Conservation (phyloP, 2,888 invertebrate genomes). For the Laothoe populi region DNA sequence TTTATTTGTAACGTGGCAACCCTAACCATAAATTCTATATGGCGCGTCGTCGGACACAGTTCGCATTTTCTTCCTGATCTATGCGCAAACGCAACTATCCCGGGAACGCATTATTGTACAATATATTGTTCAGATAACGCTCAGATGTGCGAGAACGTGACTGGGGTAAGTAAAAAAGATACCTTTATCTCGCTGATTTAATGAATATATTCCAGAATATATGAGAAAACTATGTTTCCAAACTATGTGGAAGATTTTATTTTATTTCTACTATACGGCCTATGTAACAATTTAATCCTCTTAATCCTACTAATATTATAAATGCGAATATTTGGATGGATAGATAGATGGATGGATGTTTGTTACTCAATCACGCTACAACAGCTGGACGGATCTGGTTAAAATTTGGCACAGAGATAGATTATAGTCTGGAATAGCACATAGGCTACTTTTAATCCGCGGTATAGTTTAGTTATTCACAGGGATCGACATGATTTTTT, state of each 20-base stretch:
- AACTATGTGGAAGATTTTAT: background rate
- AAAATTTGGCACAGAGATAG: too few species aligned
- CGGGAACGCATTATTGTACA: constrained; percentile 39
- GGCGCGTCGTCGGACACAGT: background rate
- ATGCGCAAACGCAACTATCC: constrained; percentile 43
- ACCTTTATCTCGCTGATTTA: constrained; percentile 33
- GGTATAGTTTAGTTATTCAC: too few species aligned
- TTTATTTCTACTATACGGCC: background rate
- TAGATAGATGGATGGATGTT: too few species aligned
- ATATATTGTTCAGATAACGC: constrained; percentile 45
- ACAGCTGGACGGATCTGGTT: too few species aligned
- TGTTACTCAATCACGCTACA: too few species aligned
- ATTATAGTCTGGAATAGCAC: too few species aligned
- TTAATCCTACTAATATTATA: too few species aligned
- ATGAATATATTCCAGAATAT: background rate
- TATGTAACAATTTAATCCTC: too few species aligned
- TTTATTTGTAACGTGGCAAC: constrained; percentile 2
- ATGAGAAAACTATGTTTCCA: background rate
- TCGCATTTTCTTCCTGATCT: constrained; percentile 39
- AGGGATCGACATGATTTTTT: too few species aligned
- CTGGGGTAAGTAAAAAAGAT: constrained; percentile 36
- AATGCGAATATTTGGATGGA: too few species aligned
- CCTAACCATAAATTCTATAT: constrained; percentile 16
- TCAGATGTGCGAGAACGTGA: constrained; percentile 37
- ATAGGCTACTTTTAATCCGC: too few species aligned